These are phyloP conservation scores for Teinopalpus imperialis DNA, from an alignment of 2,888 invertebrate genomes.

Conservation along the genomic window DNA sequence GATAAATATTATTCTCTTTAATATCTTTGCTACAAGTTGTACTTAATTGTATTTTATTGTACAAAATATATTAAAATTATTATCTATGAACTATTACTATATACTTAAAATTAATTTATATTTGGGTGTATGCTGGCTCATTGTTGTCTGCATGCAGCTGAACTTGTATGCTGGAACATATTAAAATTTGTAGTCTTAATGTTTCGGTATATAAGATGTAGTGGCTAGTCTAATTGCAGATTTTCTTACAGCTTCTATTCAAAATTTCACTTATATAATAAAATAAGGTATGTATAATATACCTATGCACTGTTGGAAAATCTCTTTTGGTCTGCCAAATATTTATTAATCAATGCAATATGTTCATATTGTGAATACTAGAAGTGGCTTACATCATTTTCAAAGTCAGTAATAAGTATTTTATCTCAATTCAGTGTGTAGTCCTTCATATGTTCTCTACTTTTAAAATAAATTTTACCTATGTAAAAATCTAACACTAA, in stretches of 20 bases:
- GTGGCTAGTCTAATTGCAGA: conserved; percentile 81
- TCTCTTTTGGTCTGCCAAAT: conserved; percentile 82
- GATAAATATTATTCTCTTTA: conserved; percentile 82
- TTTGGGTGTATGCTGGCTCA: conserved; percentile 79
- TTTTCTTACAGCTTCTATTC: conserved; percentile 82
- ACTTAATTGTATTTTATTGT: conserved; percentile 86
- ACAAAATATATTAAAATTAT: conserved; percentile 86
- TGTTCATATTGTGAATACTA: conserved; percentile 80
- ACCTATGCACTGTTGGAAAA: conserved; percentile 81
- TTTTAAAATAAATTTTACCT: conserved; percentile 81
- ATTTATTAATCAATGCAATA: conserved; percentile 77
- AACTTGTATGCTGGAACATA: conserved; percentile 79
- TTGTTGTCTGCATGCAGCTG: conserved; percentile 78
- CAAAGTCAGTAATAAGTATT: conserved; percentile 77
- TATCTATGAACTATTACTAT: conserved; percentile 79
- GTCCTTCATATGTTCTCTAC: conserved; percentile 81
- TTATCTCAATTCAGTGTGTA: conserved; percentile 82
- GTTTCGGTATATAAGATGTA: conserved; percentile 80
- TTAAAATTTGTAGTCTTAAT: conserved; percentile 76
- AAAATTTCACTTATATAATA: conserved; percentile 77
- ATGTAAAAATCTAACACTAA: conserved; percentile 82
- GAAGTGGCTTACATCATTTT: conserved; percentile 81
- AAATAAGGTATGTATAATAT: conserved; percentile 74
- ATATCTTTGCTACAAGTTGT: conserved; percentile 87
- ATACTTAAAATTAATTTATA: conserved; percentile 73